Conservation (phyloP, 1,140 invertebrate genomes). For the Glossosoma conforme region DNA sequence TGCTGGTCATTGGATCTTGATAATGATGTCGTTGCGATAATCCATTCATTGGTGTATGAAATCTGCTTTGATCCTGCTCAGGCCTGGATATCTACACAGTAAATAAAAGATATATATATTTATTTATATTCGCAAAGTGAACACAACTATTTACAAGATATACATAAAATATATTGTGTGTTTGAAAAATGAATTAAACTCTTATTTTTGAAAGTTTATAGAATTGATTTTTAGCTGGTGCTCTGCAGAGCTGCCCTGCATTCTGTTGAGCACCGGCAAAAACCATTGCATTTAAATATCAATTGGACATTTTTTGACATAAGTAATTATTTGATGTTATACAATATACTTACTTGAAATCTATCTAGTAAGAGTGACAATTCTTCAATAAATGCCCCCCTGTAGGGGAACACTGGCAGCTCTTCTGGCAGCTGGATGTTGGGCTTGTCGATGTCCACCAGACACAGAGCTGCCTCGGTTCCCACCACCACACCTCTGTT, state of each 20-base stretch:
- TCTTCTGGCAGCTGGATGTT: slow-evolving; percentile 93
- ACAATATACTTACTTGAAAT: slow-evolving; percentile 57
- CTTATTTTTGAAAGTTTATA: no score
- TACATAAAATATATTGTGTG: no score
- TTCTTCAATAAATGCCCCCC: slow-evolving; percentile 80
- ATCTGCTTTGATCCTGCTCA: slow-evolving; percentile 48
- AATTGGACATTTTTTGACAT: no score
- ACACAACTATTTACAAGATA: no score
- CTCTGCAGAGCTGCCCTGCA: no score
- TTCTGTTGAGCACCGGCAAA: no score
- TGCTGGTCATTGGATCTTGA: slow-evolving; percentile 53
- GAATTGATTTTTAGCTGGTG: no score
- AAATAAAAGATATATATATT: no score
- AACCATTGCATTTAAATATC: no score
- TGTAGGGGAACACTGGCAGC: slow-evolving; percentile 87
- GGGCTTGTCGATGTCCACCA: slow-evolving; percentile 93
- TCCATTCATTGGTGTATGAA: slow-evolving; percentile 44
- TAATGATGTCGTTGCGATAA: slow-evolving; percentile 43
- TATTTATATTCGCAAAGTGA: no score
- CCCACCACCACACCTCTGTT: slow-evolving; percentile 47
- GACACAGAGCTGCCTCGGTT: slow-evolving; percentile 82
- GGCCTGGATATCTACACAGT: slow-evolving; percentile 48
- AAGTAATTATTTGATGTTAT: no score
- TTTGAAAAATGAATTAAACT: no score
- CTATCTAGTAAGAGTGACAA: slow-evolving; percentile 75